These are phyloP conservation scores for Lophius piscatorius DNA, from an alignment of 2,113 vertebrate species.

Conservation along the genomic window DNA sequence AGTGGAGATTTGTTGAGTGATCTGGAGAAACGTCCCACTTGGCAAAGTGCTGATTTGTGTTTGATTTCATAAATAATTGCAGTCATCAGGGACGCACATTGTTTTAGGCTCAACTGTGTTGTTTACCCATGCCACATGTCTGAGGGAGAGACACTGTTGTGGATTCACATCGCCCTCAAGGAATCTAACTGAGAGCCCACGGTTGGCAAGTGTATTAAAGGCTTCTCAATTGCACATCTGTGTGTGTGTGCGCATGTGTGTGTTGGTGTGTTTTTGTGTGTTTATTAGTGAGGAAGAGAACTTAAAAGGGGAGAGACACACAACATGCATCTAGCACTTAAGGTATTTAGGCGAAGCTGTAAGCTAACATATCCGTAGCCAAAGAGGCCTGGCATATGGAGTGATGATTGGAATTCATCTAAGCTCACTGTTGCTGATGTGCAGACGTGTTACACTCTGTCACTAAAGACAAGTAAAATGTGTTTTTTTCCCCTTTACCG, in stretches of 20 bases:
- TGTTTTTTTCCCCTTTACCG: constrained; percentile 8
- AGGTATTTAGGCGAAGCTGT: constrained; percentile 76
- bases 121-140: constrained; percentile 83
- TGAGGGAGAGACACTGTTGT: constrained; percentile 76
- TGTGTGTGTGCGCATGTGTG: constrained; percentile 41
- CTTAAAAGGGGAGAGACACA: constrained; percentile 74
- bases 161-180: constrained; percentile 77
- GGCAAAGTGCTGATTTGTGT: constrained; percentile 77
- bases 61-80: constrained; percentile 87
- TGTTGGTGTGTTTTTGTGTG: constrained; percentile 18
- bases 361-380: constrained; percentile 75
- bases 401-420: constrained; percentile 72
- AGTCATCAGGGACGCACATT: constrained; percentile 79
- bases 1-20: constrained; percentile 59
- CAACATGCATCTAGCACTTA: constrained; percentile 68
- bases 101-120: constrained; percentile 82
- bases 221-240: constrained; percentile 55
- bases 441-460: constrained; percentile 45
- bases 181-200: constrained; percentile 74
- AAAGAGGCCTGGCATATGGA: constrained; percentile 77
- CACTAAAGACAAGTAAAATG: constrained; percentile 33
- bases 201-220: constrained; percentile 78
- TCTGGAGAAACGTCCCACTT: constrained; percentile 77
- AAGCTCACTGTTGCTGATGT: constrained; percentile 55
- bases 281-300: constrained; percentile 42